phyloP scores from a whole-genome alignment of 2,888 invertebrate species.

The Phyto melanocephala region DNA sequence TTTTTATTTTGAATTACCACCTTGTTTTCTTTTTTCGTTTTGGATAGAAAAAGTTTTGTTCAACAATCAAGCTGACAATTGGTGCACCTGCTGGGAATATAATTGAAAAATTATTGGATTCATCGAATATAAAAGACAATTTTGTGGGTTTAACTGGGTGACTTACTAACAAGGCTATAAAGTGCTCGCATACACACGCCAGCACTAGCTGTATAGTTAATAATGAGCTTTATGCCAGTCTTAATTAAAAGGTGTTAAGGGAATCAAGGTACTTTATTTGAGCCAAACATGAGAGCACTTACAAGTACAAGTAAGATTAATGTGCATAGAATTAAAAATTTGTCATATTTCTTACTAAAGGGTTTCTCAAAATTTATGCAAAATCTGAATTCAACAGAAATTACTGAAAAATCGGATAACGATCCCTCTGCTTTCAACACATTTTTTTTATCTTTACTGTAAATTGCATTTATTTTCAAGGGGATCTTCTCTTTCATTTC shows the following conservation, averaged over 20 bases:
- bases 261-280: slow-evolving; percentile 49
- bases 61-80: slow-evolving; percentile 55
- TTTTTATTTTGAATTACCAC: too few species aligned
- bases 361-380: too few species aligned
- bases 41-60: slow-evolving; percentile 35
- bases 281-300: background rate
- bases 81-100: slow-evolving; percentile 59
- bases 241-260: slow-evolving; percentile 57
- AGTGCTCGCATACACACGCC: background rate
- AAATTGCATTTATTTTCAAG: too few species aligned
- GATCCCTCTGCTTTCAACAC: too few species aligned
- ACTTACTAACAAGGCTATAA: background rate
- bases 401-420: too few species aligned
- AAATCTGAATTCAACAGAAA: too few species aligned
- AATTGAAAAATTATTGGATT: slow-evolving; percentile 67
- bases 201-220: slow-evolving; percentile 54
- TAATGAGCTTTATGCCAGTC: slow-evolving; percentile 61
- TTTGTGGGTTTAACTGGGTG: slow-evolving; percentile 52
- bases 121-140: slow-evolving; percentile 51
- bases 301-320: background rate
- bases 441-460: too few species aligned
- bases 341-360: too few species aligned
- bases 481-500: too few species aligned
- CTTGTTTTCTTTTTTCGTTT: background rate
- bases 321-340: too few species aligned